phyloP scores from a whole-genome alignment of 2,113 vertebrate species.

The Rhinolophus ferrumequinum region DNA sequence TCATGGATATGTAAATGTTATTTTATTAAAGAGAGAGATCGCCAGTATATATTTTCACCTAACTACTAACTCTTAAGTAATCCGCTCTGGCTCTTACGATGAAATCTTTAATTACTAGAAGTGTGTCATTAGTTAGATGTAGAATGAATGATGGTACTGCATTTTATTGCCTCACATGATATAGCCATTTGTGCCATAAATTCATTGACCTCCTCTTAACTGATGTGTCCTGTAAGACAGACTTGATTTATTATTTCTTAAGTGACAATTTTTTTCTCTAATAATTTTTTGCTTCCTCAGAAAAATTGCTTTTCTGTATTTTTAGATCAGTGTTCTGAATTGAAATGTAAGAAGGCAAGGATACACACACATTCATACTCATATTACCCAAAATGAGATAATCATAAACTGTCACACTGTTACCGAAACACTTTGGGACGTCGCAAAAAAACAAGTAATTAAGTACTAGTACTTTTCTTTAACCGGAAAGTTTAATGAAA shows the following conservation, averaged over 20 bases:
- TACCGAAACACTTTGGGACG: background rate
- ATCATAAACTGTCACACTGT: background rate
- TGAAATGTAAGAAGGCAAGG: background rate
- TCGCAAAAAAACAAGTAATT: conserved; percentile 58
- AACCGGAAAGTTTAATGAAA: conserved; percentile 58
- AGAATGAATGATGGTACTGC: conserved; percentile 83
- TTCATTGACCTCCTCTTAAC: conserved; percentile 88
- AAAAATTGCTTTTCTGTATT: conserved; percentile 76
- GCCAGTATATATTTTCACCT: conserved; percentile 74
- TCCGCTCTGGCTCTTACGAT: conserved; percentile 82
- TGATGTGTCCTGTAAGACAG: conserved; percentile 83
- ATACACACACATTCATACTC: background rate
- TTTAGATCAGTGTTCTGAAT: conserved; percentile 62
- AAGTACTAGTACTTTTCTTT: conserved; percentile 65
- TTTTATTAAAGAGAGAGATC: conserved; percentile 82
- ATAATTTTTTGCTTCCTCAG: conserved; percentile 78
- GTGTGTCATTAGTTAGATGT: conserved; percentile 82
- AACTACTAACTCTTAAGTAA: conserved; percentile 83
- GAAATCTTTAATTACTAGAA: conserved; percentile 85
- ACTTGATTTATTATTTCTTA: conserved; percentile 87
- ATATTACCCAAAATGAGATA: background rate
- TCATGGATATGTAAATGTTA: conserved; percentile 81
- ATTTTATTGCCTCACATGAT: conserved; percentile 85
- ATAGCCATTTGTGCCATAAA: conserved; percentile 87
- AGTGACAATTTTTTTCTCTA: conserved; percentile 83